These are phyloP conservation scores for Ophthalmotilapia sp. DNA, from an alignment of 2,113 vertebrate species.

Conservation along the genomic window DNA sequence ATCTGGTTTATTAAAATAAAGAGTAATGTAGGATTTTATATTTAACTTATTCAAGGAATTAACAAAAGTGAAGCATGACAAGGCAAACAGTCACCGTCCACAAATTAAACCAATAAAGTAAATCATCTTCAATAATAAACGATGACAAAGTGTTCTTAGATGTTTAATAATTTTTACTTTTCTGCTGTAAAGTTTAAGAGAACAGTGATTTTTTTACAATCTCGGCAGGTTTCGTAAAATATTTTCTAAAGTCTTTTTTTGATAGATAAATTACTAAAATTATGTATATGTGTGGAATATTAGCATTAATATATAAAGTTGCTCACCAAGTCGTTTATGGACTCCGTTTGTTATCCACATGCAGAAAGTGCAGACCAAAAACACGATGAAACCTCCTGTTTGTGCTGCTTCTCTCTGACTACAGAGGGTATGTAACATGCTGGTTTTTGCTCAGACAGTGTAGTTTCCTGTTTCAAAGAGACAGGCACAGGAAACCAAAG, in stretches of 20 bases:
- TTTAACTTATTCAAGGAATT: neutral
- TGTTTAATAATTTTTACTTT: neutral
- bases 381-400: neutral
- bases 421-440: neutral
- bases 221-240: fast-evolving
- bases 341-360: neutral
- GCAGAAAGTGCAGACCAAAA: neutral
- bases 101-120: neutral
- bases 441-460: neutral
- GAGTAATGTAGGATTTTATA: neutral
- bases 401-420: neutral
- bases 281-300: neutral
- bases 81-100: neutral
- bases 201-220: neutral
- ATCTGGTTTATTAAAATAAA: neutral
- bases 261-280: neutral
- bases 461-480: constrained; percentile 25
- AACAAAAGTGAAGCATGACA: neutral
- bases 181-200: neutral
- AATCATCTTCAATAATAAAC: neutral
- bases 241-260: neutral
- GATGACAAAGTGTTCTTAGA: fast-evolving
- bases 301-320: neutral
- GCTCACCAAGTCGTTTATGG: neutral
- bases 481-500: neutral